These are phyloP conservation scores for Amblyjoppa fuscipennis DNA, from an alignment of 2,888 invertebrate species.

Conservation along the genomic window DNA sequence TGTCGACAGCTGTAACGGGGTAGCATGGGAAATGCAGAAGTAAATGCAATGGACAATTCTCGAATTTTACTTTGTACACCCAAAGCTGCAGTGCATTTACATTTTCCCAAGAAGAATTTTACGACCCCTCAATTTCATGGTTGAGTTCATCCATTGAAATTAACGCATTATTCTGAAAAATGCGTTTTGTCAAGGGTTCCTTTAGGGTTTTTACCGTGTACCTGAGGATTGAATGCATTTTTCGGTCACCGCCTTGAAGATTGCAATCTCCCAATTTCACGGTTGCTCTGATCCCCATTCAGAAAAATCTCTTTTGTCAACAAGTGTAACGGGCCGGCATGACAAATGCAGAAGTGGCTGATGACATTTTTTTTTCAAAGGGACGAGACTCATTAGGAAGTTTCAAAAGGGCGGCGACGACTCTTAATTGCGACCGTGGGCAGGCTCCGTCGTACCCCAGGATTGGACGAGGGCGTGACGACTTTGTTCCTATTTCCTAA, in stretches of 20 bases:
- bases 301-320: conserved; percentile 72
- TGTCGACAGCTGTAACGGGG: too few species aligned
- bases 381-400: neutral
- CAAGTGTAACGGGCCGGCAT: conserved; percentile 72
- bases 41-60: too few species aligned
- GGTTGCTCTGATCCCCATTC: conserved; percentile 66
- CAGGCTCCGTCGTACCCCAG: neutral
- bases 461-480: conserved; percentile 60
- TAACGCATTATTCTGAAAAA: too few species aligned
- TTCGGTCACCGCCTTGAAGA: neutral
- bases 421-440: neutral
- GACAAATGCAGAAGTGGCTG: conserved; percentile 56
- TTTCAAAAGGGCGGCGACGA: neutral
- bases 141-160: too few species aligned
- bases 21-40: too few species aligned
- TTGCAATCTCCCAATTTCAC: conserved; percentile 52
- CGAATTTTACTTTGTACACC: too few species aligned
- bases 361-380: conserved; percentile 5
- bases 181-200: neutral
- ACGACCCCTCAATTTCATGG: too few species aligned
- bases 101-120: too few species aligned
- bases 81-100: too few species aligned
- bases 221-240: neutral
- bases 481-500: conserved; percentile 61
- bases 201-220: neutral